Evolutionary conservation across 1,140 invertebrate genomes (phyloP).

Genomic region (Drosophila nannoptera): DNA sequence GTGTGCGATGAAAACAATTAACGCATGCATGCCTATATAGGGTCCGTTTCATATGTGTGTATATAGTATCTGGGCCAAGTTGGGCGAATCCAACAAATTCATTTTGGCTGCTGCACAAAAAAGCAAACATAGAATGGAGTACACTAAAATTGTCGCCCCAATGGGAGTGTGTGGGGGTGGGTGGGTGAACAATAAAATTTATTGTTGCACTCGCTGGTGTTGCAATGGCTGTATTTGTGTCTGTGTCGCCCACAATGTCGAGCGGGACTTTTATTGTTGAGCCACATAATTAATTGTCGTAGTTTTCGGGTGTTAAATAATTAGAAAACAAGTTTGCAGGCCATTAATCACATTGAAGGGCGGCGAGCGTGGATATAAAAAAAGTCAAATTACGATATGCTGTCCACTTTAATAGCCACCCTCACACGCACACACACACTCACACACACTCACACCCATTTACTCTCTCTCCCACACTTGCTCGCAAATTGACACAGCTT

Average conservation of each 20-base stretch:
- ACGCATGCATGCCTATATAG: constrained; percentile 48
- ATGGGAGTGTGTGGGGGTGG: constrained; percentile 37
- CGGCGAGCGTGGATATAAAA: background rate
- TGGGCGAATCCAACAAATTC: constrained; percentile 59
- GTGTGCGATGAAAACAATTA: constrained; percentile 68
- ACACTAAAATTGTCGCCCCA: constrained; percentile 48
- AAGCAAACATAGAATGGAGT: constrained; percentile 32
- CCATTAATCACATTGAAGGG: constrained; percentile 66
- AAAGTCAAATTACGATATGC: constrained; percentile 6
- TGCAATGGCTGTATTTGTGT: constrained; percentile 62
- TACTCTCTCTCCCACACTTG: constrained; percentile 40
- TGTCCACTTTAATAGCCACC: constrained; percentile 38
- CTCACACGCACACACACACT: constrained; percentile 10
- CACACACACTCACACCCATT: constrained; percentile 7
- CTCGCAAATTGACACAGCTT: constrained; percentile 31
- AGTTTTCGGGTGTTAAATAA: constrained; percentile 76
- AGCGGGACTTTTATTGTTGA: constrained; percentile 69
- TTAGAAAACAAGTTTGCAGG: constrained; percentile 75
- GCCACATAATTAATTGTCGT: constrained; percentile 78
- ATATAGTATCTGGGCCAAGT: constrained; percentile 23
- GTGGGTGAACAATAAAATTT: constrained; percentile 66
- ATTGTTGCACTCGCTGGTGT: constrained; percentile 50
- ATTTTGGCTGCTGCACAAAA: constrained; percentile 45
- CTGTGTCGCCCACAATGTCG: constrained; percentile 61
- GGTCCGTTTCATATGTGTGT: constrained; percentile 6